A percentile compares a stretch with the other conserved stretches of the same genome.
Evolutionary conservation across 2,797 vertebrate genomes (phyloP).

Genomic region (Anabacerthia variegaticeps): DNA sequence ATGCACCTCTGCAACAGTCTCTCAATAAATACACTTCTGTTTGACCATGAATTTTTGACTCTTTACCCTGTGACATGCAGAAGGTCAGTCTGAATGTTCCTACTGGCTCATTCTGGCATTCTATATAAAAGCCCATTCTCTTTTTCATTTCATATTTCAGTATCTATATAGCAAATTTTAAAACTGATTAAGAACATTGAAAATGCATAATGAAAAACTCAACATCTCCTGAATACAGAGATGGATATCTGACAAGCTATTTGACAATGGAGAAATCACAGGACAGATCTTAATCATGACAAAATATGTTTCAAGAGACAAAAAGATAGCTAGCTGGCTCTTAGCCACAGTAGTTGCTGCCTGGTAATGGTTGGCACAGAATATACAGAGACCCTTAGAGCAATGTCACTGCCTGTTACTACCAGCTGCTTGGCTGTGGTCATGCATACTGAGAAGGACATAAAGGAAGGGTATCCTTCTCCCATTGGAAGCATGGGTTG

Average conservation of each 20-base stretch:
- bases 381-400: conserved; percentile 42
- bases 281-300: not conserved
- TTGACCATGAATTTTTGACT: not conserved
- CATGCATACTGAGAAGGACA: conserved; percentile 43
- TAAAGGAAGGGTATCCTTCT: conserved; percentile 16
- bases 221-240: not conserved
- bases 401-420: conserved; percentile 65
- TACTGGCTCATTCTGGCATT: not conserved
- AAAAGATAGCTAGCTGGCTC: conserved; percentile 26
- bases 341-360: not conserved
- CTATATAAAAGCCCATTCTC: not conserved
- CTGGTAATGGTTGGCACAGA: conserved; percentile 58
- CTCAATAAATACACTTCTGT: not conserved
- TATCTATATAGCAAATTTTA: not conserved
- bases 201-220: not conserved
- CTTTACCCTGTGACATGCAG: not conserved
- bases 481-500: not conserved
- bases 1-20: not conserved
- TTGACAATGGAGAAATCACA: not conserved
- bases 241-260: not conserved
- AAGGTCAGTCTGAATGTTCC: not conserved
- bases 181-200: not conserved
- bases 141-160: not conserved
- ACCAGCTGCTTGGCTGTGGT: conserved; percentile 50
- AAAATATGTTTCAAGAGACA: conserved; percentile 19